These are phyloP conservation scores for Rhizoglyphus robini DNA, from an alignment of 1,140 invertebrate genomes.

Conservation along the genomic window DNA sequence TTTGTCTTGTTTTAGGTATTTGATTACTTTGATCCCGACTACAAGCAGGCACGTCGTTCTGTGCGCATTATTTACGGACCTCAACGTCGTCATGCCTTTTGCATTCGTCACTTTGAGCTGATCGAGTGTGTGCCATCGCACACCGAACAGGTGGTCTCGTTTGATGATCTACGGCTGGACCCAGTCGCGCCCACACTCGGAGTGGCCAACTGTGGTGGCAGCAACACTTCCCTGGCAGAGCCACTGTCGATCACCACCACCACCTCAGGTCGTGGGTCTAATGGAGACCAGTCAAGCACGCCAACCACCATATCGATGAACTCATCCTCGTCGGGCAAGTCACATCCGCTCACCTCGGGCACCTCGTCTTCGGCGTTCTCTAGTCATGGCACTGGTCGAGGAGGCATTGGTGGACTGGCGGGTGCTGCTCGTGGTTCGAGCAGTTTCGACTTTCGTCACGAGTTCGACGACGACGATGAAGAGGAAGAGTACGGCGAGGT, in stretches of 20 bases:
- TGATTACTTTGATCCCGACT: background rate
- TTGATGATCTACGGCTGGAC: constrained; percentile 52
- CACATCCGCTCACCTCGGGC: background rate
- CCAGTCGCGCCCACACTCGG: constrained; percentile 34
- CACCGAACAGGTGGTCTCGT: background rate
- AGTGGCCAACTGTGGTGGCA: constrained; percentile 43
- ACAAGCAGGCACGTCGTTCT: constrained; percentile 42
- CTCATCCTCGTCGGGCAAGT: background rate
- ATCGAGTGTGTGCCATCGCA: constrained; percentile 4
- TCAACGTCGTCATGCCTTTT: constrained; percentile 39
- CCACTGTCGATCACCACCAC: background rate
- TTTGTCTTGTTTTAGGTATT: constrained; percentile 6
- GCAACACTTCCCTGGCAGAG: background rate
- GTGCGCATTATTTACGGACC: constrained; percentile 55
- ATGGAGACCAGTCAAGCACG: background rate
- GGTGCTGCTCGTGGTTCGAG: no score
- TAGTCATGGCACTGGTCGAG: no score
- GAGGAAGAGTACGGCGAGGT: constrained; percentile 29
- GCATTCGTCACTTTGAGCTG: constrained; percentile 29
- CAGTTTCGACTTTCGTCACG: background rate
- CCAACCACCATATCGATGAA: background rate
- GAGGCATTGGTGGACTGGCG: background rate
- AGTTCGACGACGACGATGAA: constrained; percentile 3
- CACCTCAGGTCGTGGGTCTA: background rate
- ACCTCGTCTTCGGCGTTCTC: background rate